A percentile compares a stretch with the other conserved stretches of the same genome.
These are phyloP conservation scores for Globicephala melas DNA, from an alignment of 2,113 vertebrate species.

Conservation along the genomic window DNA sequence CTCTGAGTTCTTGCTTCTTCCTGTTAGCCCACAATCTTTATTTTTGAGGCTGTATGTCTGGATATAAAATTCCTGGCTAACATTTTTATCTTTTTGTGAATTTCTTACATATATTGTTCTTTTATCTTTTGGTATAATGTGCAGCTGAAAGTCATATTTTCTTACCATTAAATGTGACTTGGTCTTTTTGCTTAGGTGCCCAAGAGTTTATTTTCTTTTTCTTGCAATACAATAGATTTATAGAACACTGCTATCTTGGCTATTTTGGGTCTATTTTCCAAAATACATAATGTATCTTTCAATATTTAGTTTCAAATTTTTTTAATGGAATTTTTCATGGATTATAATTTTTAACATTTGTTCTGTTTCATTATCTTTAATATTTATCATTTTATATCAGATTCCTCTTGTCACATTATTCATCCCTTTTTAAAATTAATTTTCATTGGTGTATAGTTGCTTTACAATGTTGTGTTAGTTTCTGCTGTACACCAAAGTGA, in stretches of 20 bases:
- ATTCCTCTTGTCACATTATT: not conserved
- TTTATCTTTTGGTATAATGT: not conserved
- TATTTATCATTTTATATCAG: not conserved
- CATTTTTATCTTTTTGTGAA: not conserved
- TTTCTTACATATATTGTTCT: not conserved
- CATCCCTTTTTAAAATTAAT: not conserved
- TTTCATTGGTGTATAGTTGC: too few species aligned
- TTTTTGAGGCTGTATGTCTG: not conserved
- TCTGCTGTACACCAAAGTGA: too few species aligned
- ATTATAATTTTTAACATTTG: not conserved
- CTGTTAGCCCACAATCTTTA: not conserved
- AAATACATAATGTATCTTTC: not conserved
- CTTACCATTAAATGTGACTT: not conserved
- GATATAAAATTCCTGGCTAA: not conserved
- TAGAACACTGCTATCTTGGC: not conserved
- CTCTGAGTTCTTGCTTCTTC: not conserved
- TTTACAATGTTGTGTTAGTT: too few species aligned
- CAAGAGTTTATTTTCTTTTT: not conserved
- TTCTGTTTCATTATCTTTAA: not conserved
- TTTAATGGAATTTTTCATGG: not conserved
- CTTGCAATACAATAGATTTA: not conserved
- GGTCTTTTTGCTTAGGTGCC: not conserved
- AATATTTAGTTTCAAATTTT: not conserved
- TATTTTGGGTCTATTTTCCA: not conserved
- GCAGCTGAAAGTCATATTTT: not conserved